Evolutionary conservation across 1,140 invertebrate genomes (phyloP).

Genomic region (Zaprionus nigranus): DNA sequence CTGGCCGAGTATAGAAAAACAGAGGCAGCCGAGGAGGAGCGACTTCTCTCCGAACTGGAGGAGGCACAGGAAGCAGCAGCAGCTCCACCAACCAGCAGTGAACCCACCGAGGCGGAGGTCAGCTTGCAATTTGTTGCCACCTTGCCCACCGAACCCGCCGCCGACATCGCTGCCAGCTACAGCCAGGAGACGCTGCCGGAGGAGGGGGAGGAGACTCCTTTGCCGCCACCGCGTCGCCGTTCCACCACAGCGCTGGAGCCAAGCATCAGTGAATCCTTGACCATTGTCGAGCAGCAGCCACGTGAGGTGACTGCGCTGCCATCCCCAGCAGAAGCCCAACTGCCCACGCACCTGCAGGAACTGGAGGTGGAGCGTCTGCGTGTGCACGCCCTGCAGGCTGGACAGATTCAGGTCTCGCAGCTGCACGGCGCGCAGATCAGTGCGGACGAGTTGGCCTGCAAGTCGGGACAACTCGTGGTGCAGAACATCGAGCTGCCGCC

Average conservation of each 20-base stretch:
- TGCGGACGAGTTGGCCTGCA: conserved; percentile 86
- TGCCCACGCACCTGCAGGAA: conserved; percentile 86
- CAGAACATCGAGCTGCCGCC: conserved; percentile 88
- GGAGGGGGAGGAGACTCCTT: conserved; percentile 39
- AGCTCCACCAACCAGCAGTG: conserved; percentile 23
- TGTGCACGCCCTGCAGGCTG: conserved; percentile 90
- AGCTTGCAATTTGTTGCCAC: conserved; percentile 59
- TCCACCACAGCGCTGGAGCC: conserved; percentile 69
- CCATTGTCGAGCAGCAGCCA: conserved; percentile 50
- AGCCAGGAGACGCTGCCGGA: conserved; percentile 23
- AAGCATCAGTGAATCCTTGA: conserved; percentile 26
- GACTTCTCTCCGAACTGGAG: conserved; percentile 42
- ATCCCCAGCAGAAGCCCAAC: conserved; percentile 38
- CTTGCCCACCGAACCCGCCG: conserved; percentile 59
- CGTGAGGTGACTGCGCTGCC: conserved; percentile 65
- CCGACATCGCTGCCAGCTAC: conserved; percentile 27
- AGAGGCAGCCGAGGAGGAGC: conserved; percentile 43
- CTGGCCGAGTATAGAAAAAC: conserved; percentile 59
- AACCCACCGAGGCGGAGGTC: conserved; percentile 64
- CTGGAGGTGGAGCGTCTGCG: conserved; percentile 91
- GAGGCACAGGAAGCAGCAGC: conserved; percentile 31
- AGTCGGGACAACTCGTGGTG: conserved; percentile 87
- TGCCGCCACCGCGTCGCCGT: conserved; percentile 75
- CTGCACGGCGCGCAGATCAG: conserved; percentile 89
- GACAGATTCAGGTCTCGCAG: conserved; percentile 91